Evolutionary conservation across 2,113 vertebrate genomes (phyloP), one percentile per base, ranked within the genome.

Genomic region (Neofelis nebulosa): DNA sequence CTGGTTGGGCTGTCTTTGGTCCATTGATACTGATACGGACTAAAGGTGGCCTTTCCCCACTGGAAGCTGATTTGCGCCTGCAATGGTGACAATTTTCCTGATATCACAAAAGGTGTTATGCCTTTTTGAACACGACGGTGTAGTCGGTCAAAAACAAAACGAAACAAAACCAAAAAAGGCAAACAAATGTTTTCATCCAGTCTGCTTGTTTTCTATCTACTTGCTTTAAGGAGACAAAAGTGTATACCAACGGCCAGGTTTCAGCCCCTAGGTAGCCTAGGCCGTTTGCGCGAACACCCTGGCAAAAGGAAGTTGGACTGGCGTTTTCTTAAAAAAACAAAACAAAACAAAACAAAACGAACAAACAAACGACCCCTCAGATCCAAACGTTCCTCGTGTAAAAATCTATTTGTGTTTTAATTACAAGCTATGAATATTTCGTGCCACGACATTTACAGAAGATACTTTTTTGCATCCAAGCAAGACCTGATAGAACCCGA

Each of bases 281-380:
- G 12, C 79, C 55, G 38, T 41, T 74, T 52, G 18, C 0, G 1
- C 27, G n/a, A 73, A 88, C 18, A 63, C 12, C 0, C 45, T 29
- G 33, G n/a, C 83, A 92, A 81, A 91, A 79, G 33, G 41, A 82
- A 90, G 3, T 57, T n/a, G 57, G 14, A 19, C 25, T 83, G 7
- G 19, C 4, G 15, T 73, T 96, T 91, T 71, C 31, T 36, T 74
- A 81, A 71, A 66, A 50, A 5, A 55, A 57, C 1, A 55, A 55
- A 86, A 19, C 14, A 11, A 50, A 38, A 10, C 19, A 5, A 57
- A 61, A 21, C 18, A 52, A 55, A 86, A 31, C 14, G 5, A 50
- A 16, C 5, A 5, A 68, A 8, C 45, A 45, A 52, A 65, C 0
- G 33, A 4, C 19, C 4, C 29, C 55, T 95, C 41, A 45, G 48